phyloP scores from a whole-genome alignment of 92 coral and sea anemone species.

The Palythoa grandis region DNA sequence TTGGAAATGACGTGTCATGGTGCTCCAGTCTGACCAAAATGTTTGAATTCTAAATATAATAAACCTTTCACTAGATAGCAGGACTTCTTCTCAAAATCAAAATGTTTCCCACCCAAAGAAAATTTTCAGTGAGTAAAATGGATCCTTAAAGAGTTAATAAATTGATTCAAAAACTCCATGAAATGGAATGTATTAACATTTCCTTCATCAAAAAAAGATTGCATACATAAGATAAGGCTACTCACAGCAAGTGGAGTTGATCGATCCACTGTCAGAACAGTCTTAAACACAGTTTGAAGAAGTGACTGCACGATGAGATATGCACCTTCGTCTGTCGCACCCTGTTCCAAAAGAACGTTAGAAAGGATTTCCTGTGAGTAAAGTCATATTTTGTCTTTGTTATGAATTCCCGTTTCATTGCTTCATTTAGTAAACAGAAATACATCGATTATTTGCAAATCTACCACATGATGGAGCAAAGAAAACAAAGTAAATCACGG shows the following conservation, averaged over 20 bases:
- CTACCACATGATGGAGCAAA: too few species aligned
- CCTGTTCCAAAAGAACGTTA: conserved; percentile 49
- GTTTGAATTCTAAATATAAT: too few species aligned
- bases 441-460: background rate
- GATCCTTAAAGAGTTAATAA: too few species aligned
- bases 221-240: background rate
- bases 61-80: too few species aligned
- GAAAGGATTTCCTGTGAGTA: background rate
- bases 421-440: background rate
- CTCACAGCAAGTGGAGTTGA: conserved; percentile 93
- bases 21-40: too few species aligned
- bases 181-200: too few species aligned
- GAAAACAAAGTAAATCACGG: too few species aligned
- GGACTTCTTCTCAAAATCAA: too few species aligned
- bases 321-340: conserved; percentile 83
- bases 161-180: too few species aligned
- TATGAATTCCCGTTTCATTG: background rate
- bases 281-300: conserved; percentile 87
- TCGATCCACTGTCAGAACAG: conserved; percentile 92
- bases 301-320: conserved; percentile 78
- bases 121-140: too few species aligned
- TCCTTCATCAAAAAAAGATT: background rate
- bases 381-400: background rate
- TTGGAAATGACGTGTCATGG: too few species aligned
- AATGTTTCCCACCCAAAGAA: too few species aligned